A percentile compares a stretch with the other conserved stretches of the same genome.
Evolutionary conservation across 1,140 invertebrate genomes (phyloP).

Genomic region (Drosophila setifemur): DNA sequence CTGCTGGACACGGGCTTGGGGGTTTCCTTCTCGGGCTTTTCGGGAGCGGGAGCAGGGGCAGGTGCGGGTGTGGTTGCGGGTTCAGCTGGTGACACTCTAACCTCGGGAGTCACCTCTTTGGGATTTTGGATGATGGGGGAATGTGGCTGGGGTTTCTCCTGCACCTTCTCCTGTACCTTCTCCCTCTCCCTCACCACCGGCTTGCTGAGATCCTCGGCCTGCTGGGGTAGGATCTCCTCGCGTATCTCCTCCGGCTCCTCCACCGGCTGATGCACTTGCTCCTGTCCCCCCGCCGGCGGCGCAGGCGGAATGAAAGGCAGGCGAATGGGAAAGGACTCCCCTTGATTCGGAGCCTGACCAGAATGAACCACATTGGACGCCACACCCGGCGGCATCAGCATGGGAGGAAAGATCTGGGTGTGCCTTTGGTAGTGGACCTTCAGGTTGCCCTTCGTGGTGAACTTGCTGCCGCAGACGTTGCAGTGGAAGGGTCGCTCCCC

Average conservation of each 20-base stretch:
- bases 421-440: constrained; percentile 99
- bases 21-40: constrained; percentile 39
- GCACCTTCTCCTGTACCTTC: background rate
- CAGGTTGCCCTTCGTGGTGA: constrained; percentile 98
- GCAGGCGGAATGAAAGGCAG: constrained; percentile 50
- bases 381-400: constrained; percentile 84
- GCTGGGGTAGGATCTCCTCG: constrained; percentile 6
- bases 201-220: constrained; percentile 67
- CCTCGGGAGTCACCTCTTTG: constrained; percentile 13
- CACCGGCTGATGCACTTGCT: background rate
- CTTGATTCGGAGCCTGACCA: background rate
- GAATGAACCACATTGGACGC: constrained; percentile 8
- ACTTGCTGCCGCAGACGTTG: constrained; percentile 98
- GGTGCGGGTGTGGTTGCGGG: background rate
- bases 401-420: constrained; percentile 92
- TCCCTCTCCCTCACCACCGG: constrained; percentile 19
- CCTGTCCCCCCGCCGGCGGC: constrained; percentile 12
- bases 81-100: background rate
- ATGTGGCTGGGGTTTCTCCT: background rate
- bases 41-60: background rate
- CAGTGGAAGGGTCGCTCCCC: constrained; percentile 99
- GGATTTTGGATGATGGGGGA: constrained; percentile 9
- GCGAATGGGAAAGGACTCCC: constrained; percentile 51
- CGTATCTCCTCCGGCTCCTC: constrained; percentile 11
- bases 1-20: constrained; percentile 15